Evolutionary conservation across 2,113 vertebrate species (phyloP), one percentile per base, ranked within the genome.

Genomic region (Triplophysa tibetana): DNA sequence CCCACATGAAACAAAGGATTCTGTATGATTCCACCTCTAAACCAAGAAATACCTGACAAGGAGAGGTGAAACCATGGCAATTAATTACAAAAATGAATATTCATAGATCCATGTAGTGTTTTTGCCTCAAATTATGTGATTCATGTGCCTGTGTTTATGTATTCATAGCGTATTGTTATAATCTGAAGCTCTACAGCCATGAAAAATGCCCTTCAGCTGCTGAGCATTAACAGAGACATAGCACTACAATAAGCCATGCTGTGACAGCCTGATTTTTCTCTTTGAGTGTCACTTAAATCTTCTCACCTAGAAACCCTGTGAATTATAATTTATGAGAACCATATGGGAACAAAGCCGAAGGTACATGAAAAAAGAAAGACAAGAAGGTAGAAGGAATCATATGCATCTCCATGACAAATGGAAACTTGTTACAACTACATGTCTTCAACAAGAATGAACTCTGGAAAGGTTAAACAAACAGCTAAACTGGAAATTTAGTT

Each of bases 51-150:
- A n/a, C n/a, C n/a, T n/a, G n/a, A n/a, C n/a, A n/a, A n/a, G n/a
- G n/a, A n/a, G n/a, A n/a, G n/a, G n/a, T n/a, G n/a, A n/a, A n/a
- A n/a, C n/a, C n/a, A n/a, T n/a, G n/a, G n/a, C n/a, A n/a, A n/a
- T n/a, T n/a, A n/a, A 75, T 63, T 23, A 77, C 43, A 54, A 63
- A 54, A 65, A 43, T 74, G 7, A 77, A 77, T 65, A 65, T 64
- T 65, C n/a, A 52, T 65, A 65, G 19, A 52, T n/a, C n/a, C n/a
- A n/a, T n/a, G n/a, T 19, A 52, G 74, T 14, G 10, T 33, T 76
- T 26, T 63, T 65, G 24, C 23, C 38, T n/a, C 43, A 54, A 62
- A 33, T 24, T 21, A 21, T 45, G 1, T 26, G 72, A 43, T 26
- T 16, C 52, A 33, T 29, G 17, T 52, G 4, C 7, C 6, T 38